phyloP scores from a whole-genome alignment of 2,797 vertebrate genomes.

The Zalophus californianus region DNA sequence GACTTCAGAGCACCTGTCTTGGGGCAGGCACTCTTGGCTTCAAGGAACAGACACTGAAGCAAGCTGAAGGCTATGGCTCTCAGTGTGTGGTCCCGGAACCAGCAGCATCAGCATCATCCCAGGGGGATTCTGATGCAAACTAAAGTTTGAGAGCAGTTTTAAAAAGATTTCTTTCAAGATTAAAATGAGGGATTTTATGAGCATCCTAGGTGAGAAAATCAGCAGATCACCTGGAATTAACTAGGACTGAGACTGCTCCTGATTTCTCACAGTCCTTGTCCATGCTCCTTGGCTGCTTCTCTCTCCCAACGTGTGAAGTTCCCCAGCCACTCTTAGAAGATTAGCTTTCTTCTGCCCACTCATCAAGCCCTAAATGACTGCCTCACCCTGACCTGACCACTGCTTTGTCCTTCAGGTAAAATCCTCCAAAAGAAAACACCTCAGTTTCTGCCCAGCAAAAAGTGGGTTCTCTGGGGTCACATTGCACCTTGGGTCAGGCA shows the following conservation, averaged over 20 bases:
- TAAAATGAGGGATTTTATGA: not conserved
- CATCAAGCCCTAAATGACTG: not conserved
- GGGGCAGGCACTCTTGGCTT: not conserved
- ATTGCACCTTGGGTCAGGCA: not conserved
- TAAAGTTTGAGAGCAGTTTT: constrained; percentile 35
- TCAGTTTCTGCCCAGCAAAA: not conserved
- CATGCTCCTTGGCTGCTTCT: not conserved
- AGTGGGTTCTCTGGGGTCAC: not conserved
- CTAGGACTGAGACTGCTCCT: not conserved
- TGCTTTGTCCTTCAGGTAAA: constrained; percentile 28
- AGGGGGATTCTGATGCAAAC: not conserved
- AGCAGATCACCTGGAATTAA: not conserved
- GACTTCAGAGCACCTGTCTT: not conserved
- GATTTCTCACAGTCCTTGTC: not conserved
- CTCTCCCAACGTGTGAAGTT: not conserved
- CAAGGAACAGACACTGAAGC: not conserved
- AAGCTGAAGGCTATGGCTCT: not conserved
- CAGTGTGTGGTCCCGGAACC: not conserved
- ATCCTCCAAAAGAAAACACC: not conserved
- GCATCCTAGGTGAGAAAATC: not conserved
- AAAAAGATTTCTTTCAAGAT: not conserved
- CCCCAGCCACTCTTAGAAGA: not conserved
- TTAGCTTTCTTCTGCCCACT: not conserved
- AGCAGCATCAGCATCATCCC: not conserved
- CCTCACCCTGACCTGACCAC: not conserved